phyloP scores from a whole-genome alignment of 1,140 invertebrate species.

The Drosophila pseudoobscura region DNA sequence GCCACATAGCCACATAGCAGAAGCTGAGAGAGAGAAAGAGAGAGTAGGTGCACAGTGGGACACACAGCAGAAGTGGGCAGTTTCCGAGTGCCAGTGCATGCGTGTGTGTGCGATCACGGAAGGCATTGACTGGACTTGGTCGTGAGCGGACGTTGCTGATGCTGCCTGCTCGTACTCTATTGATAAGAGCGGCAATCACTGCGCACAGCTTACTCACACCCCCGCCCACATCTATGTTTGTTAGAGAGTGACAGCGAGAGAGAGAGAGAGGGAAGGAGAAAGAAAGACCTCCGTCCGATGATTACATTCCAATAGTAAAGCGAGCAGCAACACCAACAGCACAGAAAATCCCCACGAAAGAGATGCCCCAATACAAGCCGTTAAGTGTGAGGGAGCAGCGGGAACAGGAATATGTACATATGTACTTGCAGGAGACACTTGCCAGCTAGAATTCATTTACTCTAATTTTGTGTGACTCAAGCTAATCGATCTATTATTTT shows the following conservation, averaged over 20 bases:
- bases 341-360: conserved; percentile 1
- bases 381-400: background rate
- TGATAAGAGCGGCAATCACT: conserved; percentile 32
- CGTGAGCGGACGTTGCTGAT: conserved; percentile 24
- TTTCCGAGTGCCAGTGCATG: background rate
- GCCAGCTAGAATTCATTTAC: too few relatives aligned
- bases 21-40: too few relatives aligned
- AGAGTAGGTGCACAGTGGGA: conserved; percentile 6
- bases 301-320: conserved; percentile 46
- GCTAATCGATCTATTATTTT: too few relatives aligned
- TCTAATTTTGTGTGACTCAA: too few relatives aligned
- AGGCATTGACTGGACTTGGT: conserved; percentile 34
- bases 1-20: too few relatives aligned
- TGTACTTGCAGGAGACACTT: background rate
- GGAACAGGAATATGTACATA: background rate
- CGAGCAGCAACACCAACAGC: background rate
- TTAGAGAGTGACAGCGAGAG: too few relatives aligned
- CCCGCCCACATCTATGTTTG: conserved; percentile 3
- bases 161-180: background rate
- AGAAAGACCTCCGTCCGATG: background rate
- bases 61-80: too few relatives aligned
- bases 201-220: conserved; percentile 23
- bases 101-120: conserved; percentile 8
- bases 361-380: conserved; percentile 5
- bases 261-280: background rate